Evolutionary conservation across 1,140 invertebrate species (phyloP).

Genomic region (Solen grandis): DNA sequence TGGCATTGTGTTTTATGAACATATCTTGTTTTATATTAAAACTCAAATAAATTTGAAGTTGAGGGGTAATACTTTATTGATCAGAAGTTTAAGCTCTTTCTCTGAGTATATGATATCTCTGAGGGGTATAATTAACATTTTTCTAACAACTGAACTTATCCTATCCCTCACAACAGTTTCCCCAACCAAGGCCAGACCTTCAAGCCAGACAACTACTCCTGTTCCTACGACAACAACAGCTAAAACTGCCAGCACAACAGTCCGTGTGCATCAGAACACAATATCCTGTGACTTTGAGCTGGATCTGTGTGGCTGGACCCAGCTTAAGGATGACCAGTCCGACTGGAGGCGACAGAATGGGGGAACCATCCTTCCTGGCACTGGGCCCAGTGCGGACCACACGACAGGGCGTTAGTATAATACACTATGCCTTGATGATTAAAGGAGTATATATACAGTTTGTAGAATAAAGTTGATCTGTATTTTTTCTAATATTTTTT

Average conservation of each 20-base stretch:
- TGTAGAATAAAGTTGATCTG: not conserved
- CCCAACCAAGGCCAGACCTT: slow-evolving; percentile 49
- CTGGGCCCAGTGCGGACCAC: slow-evolving; percentile 68
- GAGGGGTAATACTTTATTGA: too few species aligned
- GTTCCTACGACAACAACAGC: slow-evolving; percentile 35
- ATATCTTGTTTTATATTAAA: too few species aligned
- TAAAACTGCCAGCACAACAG: slow-evolving; percentile 25
- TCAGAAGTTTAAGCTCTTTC: too few species aligned
- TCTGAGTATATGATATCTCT: too few species aligned
- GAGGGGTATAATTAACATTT: too few species aligned
- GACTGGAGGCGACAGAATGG: slow-evolving; percentile 87
- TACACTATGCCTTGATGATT: not conserved
- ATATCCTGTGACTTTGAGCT: slow-evolving; percentile 87
- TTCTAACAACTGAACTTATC: too few species aligned
- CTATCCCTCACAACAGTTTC: too few species aligned
- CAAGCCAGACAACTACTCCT: slow-evolving; percentile 24
- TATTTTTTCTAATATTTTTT: not conserved
- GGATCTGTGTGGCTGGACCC: slow-evolving; percentile 87
- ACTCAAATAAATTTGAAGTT: too few species aligned
- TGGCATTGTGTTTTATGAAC: too few species aligned
- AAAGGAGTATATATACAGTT: not conserved
- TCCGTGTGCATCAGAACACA: slow-evolving; percentile 13
- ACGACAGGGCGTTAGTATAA: slow-evolving; percentile 63
- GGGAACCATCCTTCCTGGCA: slow-evolving; percentile 81
- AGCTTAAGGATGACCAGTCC: slow-evolving; percentile 87